Evolutionary conservation across 2,888 invertebrate genomes (phyloP), one percentile per base, ranked within the genome.

Genomic region (Orthonychiurus folsomi): DNA sequence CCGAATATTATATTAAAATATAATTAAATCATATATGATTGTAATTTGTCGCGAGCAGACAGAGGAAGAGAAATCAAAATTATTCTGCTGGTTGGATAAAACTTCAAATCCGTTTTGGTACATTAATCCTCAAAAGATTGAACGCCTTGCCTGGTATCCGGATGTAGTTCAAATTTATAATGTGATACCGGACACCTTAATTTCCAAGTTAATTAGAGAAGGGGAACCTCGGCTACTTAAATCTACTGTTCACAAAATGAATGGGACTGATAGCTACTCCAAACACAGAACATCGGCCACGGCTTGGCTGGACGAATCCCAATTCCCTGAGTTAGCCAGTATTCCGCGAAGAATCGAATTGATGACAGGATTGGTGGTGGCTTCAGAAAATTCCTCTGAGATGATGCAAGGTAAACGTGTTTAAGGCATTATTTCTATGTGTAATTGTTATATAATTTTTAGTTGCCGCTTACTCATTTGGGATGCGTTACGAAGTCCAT

Each of bases 361-460:
- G 0, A 48, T 67, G 48, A 61, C 66, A 20, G 57, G 58, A 3
- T 52, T 67, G 15, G 27, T 3, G 1, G 54, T 37, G 37, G 37
- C 37, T 37, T 9, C 5, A 37, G 9, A 5, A 37, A 37, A 60
- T 26, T 20, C 48, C 55, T 58, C 9, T 61, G 50, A 24, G 65
- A 68, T 56, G 61, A 66, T 20, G 66, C 68, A 9, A 27, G 21
- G 21, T 68, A 66, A n/a, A n/a, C n/a, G n/a, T n/a, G n/a, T n/a
- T n/a, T n/a, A n/a, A n/a, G n/a, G n/a, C n/a, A n/a, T n/a, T n/a
- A n/a, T n/a, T n/a, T n/a, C n/a, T n/a, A n/a, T n/a, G n/a, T n/a
- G n/a, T n/a, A n/a, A n/a, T n/a, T n/a, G n/a, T n/a, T n/a, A n/a
- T n/a, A n/a, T n/a, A n/a, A n/a, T n/a, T n/a, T n/a, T n/a, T n/a